phyloP scores from a whole-genome alignment of 2,888 invertebrate species.

The Drosophila rubida region DNA sequence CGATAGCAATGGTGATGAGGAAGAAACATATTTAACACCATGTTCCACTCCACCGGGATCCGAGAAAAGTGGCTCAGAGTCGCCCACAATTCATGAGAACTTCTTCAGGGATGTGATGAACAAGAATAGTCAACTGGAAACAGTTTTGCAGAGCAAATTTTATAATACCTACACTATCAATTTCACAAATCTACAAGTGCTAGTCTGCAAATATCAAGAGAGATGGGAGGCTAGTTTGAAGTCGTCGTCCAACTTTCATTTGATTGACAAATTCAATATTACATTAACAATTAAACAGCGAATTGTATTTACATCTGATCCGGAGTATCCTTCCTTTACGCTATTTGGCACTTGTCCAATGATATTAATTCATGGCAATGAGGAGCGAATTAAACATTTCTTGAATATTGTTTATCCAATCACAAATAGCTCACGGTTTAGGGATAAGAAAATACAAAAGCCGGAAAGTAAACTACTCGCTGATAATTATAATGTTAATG shows the following conservation, averaged over 20 bases:
- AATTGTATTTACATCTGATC: conserved; percentile 92
- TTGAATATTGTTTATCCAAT: conserved; percentile 85
- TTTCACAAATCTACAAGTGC: conserved; percentile 93
- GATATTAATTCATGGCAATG: conserved; percentile 95
- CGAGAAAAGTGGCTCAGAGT: conserved; percentile 87
- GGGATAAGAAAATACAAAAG: conserved; percentile 29
- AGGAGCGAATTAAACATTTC: conserved; percentile 92
- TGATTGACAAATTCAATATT: conserved; percentile 92
- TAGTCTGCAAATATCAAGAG: conserved; percentile 95
- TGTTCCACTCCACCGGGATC: conserved; percentile 95
- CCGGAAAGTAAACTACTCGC: conserved; percentile 28
- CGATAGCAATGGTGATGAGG: conserved; percentile 85
- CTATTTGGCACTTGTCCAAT: conserved; percentile 94
- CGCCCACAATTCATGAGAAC: conserved; percentile 83
- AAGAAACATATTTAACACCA: conserved; percentile 91
- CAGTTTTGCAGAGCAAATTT: conserved; percentile 88
- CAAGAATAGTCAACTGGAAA: conserved; percentile 87
- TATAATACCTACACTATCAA: conserved; percentile 93
- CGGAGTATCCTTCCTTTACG: conserved; percentile 93
- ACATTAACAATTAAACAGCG: conserved; percentile 91
- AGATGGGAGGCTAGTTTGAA: conserved; percentile 95
- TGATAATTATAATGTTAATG: conserved; percentile 84
- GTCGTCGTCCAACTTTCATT: conserved; percentile 93
- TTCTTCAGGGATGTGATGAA: conserved; percentile 87
- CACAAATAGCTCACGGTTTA: conserved; percentile 46